These are phyloP conservation scores for Cosmia pyralina DNA, from an alignment of 2,888 invertebrate genomes.

Conservation along the genomic window DNA sequence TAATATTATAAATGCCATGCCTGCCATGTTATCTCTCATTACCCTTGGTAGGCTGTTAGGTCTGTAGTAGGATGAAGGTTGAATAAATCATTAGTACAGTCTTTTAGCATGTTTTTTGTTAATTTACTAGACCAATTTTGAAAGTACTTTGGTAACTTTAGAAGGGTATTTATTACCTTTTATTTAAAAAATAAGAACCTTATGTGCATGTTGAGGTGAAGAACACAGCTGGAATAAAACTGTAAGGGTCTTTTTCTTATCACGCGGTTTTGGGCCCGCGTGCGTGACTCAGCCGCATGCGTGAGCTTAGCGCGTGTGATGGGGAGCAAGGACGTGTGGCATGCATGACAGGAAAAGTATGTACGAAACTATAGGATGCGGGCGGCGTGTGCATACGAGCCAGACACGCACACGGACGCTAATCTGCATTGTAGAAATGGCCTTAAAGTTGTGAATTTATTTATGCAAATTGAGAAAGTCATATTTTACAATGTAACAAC, in stretches of 20 bases:
- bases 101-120: not conserved
- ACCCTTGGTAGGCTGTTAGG: not conserved
- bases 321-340: not conserved
- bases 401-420: not conserved
- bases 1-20: not conserved
- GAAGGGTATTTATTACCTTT: not conserved
- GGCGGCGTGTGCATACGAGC: not conserved
- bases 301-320: not conserved
- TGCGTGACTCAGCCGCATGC: not conserved
- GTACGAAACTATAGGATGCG: not conserved
- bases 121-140: not conserved
- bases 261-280: not conserved
- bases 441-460: not conserved
- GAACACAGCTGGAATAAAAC: not conserved
- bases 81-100: not conserved
- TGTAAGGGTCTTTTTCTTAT: not conserved
- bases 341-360: not conserved
- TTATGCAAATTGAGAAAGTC: conserved; percentile 4
- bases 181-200: not conserved
- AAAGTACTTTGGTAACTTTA: not conserved
- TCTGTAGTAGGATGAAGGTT: not conserved
- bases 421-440: not conserved
- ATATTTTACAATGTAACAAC: conserved; percentile 1
- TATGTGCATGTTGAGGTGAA: not conserved
- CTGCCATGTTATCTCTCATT: not conserved